Evolutionary conservation across 1,140 invertebrate species (phyloP).

Genomic region (Habropoda laboriosa): DNA sequence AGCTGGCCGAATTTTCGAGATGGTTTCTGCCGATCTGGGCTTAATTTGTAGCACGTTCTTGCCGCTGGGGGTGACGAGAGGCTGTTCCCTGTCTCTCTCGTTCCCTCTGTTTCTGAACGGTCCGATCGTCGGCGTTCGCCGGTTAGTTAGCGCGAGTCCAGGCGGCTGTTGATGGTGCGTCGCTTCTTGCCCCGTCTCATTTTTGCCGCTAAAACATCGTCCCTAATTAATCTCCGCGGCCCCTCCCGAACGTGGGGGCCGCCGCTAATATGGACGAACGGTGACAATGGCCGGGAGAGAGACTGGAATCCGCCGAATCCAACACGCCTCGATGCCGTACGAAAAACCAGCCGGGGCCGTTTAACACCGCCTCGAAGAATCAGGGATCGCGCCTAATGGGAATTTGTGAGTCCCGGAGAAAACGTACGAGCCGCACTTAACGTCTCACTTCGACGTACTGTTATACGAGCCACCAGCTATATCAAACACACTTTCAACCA

Average conservation of each 20-base stretch:
- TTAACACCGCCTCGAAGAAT: slow-evolving; percentile 62
- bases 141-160: slow-evolving; percentile 71
- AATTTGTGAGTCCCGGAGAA: slow-evolving; percentile 47
- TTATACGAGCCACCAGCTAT: neutral
- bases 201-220: slow-evolving; percentile 78
- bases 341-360: slow-evolving; percentile 53
- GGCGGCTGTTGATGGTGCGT: slow-evolving; percentile 64
- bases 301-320: slow-evolving; percentile 65
- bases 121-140: slow-evolving; percentile 52
- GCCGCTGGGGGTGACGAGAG: slow-evolving; percentile 68
- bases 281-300: slow-evolving; percentile 59
- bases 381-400: slow-evolving; percentile 41
- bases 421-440: slow-evolving; percentile 51
- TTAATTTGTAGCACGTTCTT: slow-evolving; percentile 81
- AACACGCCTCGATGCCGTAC: slow-evolving; percentile 36
- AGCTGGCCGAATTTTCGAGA: slow-evolving; percentile 72
- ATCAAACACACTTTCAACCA: too few species aligned
- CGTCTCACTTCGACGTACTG: slow-evolving; percentile 29
- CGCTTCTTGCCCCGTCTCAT: slow-evolving; percentile 68
- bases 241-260: slow-evolving; percentile 42
- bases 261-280: slow-evolving; percentile 56
- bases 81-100: too few species aligned
- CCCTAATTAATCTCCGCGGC: slow-evolving; percentile 77
- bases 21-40: slow-evolving; percentile 75
- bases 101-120: too few species aligned